These are phyloP conservation scores for Drosophila mauritiana DNA, from an alignment of 1,140 invertebrate genomes.

Conservation along the genomic window DNA sequence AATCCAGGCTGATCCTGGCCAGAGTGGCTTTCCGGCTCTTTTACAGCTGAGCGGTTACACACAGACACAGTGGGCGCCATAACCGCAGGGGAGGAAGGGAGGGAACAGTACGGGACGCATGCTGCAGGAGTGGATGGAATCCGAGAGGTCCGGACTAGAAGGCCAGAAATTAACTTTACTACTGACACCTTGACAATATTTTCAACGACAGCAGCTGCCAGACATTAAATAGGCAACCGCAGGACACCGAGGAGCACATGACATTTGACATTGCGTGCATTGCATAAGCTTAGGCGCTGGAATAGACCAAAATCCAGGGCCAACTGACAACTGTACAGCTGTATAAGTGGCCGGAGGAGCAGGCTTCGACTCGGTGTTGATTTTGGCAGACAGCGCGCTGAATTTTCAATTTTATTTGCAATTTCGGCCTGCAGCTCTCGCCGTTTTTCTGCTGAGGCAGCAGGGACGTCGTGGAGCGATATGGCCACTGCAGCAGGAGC, in stretches of 20 bases:
- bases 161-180: conserved; percentile 77
- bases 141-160: conserved; percentile 20
- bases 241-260: conserved; percentile 48
- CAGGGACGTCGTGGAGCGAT: conserved; percentile 13
- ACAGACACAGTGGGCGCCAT: conserved; percentile 51
- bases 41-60: conserved; percentile 74
- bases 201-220: conserved; percentile 46
- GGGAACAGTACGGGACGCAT: neutral
- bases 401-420: conserved; percentile 80
- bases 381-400: conserved; percentile 69
- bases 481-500: conserved; percentile 18
- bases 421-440: conserved; percentile 13
- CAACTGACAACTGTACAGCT: conserved; percentile 10
- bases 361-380: conserved; percentile 56
- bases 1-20: conserved; percentile 56
- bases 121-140: neutral
- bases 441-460: conserved; percentile 63
- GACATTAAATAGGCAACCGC: conserved; percentile 47
- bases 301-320: neutral
- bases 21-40: conserved; percentile 74
- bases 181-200: conserved; percentile 82
- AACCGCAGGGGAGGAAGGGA: conserved; percentile 50
- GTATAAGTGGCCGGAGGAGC: conserved; percentile 16
- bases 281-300: conserved; percentile 42
- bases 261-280: conserved; percentile 63